Percentiles rank a stretch among this genome's conserved stretches.
These are phyloP conservation scores for Oxyteleia sp. DNA, from an alignment of 2,888 invertebrate genomes.

Conservation along the genomic window DNA sequence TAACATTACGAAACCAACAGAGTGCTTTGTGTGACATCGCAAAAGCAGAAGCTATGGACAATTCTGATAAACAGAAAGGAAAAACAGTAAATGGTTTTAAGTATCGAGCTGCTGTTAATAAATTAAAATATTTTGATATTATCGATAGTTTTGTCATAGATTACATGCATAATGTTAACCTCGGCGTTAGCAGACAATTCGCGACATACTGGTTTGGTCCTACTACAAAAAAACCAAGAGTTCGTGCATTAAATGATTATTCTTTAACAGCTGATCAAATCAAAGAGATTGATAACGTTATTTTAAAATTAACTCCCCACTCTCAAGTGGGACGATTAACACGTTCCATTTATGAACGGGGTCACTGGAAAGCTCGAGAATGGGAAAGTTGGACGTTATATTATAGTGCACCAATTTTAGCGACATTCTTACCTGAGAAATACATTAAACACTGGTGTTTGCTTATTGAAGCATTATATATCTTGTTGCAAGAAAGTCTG, in stretches of 20 bases:
- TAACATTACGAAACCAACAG: conserved; percentile 27
- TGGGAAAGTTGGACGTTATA: neutral
- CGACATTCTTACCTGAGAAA: neutral
- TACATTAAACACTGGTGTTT: neutral
- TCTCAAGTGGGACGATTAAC: conserved; percentile 1
- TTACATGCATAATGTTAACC: neutral
- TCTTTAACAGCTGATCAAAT: neutral
- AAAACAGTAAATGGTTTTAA: conserved; percentile 46
- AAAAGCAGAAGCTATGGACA: no score
- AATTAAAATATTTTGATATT: neutral
- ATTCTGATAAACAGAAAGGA: conserved; percentile 15
- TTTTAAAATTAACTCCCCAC: neutral
- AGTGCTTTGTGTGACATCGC: conserved; percentile 16
- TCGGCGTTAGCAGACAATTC: neutral
- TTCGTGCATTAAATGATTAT: no score
- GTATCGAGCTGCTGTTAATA: neutral
- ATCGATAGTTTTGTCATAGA: neutral
- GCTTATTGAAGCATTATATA: neutral
- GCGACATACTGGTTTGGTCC: neutral
- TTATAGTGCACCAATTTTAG: neutral
- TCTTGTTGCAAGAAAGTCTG: neutral
- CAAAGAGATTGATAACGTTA: neutral
- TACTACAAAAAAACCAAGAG: no score
- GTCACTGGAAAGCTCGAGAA: neutral
- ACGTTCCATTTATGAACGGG: neutral